Conservation (phyloP, 2,888 invertebrate species). For the Phlogophora meticulosa region DNA sequence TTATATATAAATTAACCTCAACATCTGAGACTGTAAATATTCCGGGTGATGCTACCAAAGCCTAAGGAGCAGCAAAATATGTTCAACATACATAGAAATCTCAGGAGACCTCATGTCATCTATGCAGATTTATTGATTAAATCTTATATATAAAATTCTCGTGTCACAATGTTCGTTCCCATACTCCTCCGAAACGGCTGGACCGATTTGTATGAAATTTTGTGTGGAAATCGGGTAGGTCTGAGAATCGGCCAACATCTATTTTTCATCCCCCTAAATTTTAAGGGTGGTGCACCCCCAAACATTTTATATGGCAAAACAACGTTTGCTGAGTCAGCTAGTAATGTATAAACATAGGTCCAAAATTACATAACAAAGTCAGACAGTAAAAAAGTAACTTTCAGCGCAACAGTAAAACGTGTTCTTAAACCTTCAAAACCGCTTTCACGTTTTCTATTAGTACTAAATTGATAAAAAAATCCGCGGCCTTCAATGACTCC, state of each 20-base stretch:
- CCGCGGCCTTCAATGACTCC: background rate
- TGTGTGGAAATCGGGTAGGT: too few species aligned
- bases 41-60: background rate
- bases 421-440: conserved; percentile 1
- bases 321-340: too few species aligned
- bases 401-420: background rate
- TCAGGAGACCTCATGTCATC: background rate
- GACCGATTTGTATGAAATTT: too few species aligned
- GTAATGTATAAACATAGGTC: too few species aligned
- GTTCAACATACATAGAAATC: background rate
- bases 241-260: too few species aligned
- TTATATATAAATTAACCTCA: background rate
- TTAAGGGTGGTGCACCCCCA: too few species aligned
- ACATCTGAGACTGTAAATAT: background rate
- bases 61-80: background rate
- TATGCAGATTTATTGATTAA: background rate
- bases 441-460: conserved; percentile 10
- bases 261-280: too few species aligned
- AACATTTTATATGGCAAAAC: too few species aligned
- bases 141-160: too few species aligned
- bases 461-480: background rate
- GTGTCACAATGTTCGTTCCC: too few species aligned
- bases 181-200: too few species aligned
- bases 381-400: background rate
- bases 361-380: background rate